Evolutionary conservation across 2,113 vertebrate species (phyloP).

Genomic region (Mesembrinibis cayennensis): DNA sequence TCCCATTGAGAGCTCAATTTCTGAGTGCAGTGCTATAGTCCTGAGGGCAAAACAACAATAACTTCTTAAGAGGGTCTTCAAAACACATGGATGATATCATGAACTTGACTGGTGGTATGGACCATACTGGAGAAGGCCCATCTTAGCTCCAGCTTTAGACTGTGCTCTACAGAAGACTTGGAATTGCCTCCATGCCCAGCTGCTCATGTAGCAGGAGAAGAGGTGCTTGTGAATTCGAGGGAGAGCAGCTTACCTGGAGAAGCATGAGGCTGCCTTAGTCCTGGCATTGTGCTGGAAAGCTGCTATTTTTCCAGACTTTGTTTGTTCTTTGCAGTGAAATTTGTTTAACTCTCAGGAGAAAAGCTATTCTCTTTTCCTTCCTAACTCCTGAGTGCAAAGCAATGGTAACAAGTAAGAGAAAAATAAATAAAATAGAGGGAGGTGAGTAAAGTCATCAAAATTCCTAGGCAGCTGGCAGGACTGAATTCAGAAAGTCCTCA

Average conservation of each 20-base stretch:
- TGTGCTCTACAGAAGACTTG: neutral
- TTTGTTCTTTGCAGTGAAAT: neutral
- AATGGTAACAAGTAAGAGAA: neutral
- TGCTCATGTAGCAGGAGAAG: neutral
- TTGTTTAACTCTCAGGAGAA: neutral
- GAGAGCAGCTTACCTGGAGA: neutral
- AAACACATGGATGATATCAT: neutral
- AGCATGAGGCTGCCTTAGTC: neutral
- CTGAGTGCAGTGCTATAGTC: neutral
- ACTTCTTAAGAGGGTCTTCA: neutral
- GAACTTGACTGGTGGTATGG: neutral
- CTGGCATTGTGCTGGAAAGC: neutral
- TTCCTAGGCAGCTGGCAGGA: neutral
- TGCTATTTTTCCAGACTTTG: neutral
- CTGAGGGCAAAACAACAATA: neutral
- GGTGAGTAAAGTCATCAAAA: neutral
- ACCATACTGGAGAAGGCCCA: neutral
- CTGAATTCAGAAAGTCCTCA: neutral
- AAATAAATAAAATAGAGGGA: neutral
- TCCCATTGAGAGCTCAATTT: neutral
- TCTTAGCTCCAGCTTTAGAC: neutral
- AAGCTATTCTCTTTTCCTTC: neutral
- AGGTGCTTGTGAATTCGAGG: rapidly evolving
- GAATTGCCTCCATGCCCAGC: neutral
- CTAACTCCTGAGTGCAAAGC: neutral